These are phyloP conservation scores for Dinocampus coccinellae DNA, from an alignment of 2,888 invertebrate species.

Conservation along the genomic window DNA sequence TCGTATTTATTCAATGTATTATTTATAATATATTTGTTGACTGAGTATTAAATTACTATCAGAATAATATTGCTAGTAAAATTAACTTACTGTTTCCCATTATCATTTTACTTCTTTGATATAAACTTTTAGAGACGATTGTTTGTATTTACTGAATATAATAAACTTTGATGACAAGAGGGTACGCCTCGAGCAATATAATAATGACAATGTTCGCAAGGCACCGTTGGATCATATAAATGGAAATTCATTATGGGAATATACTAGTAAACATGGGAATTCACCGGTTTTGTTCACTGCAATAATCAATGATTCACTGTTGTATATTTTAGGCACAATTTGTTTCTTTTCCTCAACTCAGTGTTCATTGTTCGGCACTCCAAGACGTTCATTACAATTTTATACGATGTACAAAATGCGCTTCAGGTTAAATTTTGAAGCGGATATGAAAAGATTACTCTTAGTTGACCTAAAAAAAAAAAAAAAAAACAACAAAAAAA, in stretches of 20 bases:
- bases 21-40: too few relatives aligned
- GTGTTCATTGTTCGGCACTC: background rate
- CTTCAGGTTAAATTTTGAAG: background rate
- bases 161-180: constrained; percentile 50
- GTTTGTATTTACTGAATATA: constrained; percentile 63
- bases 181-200: background rate
- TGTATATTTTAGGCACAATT: too few relatives aligned
- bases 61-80: too few relatives aligned
- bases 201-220: background rate
- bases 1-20: too few relatives aligned
- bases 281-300: background rate
- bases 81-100: background rate
- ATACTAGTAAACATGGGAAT: background rate
- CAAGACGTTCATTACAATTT: constrained; percentile 12
- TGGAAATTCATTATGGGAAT: background rate
- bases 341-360: too few relatives aligned
- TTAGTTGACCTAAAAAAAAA: background rate
- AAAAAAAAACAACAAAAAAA: background rate
- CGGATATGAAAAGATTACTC: background rate
- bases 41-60: too few relatives aligned
- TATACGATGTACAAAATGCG: background rate
- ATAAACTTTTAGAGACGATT: constrained; percentile 46
- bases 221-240: background rate
- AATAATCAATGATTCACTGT: background rate
- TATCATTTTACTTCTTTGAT: constrained; percentile 42